Conservation (phyloP, 2,113 vertebrate species). For the Oostethus manadensis region DNA sequence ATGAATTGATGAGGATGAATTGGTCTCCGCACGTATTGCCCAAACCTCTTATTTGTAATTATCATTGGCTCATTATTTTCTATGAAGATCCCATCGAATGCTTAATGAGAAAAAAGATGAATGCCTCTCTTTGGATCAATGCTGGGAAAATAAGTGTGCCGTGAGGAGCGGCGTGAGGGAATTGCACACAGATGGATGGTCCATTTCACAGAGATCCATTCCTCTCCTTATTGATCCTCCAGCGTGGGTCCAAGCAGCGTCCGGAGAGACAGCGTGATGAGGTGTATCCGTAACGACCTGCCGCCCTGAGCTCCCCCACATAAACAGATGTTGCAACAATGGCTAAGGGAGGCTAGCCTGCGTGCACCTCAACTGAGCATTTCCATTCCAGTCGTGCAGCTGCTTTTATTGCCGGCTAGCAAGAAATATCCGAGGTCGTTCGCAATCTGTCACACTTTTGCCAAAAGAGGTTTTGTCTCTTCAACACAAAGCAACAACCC, state of each 20-base stretch:
- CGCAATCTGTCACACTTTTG: conserved; percentile 12
- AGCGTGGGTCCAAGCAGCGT: conserved; percentile 37
- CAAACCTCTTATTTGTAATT: neutral
- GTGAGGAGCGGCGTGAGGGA: conserved; percentile 28
- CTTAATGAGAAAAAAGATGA: conserved; percentile 14
- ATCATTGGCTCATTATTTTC: conserved; percentile 16
- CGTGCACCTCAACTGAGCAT: conserved; percentile 8
- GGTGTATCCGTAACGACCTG: conserved; percentile 17
- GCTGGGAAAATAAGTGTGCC: conserved; percentile 45
- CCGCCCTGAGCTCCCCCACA: neutral
- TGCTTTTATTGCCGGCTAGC: conserved; percentile 10
- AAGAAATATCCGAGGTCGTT: neutral
- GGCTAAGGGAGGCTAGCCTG: neutral
- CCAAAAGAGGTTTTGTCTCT: neutral
- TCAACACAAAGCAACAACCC: neutral
- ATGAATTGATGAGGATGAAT: neutral
- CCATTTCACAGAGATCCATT: conserved; percentile 56
- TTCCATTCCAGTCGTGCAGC: conserved; percentile 7
- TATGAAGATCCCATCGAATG: conserved; percentile 16
- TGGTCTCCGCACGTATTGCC: neutral
- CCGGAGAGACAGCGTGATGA: conserved; percentile 28
- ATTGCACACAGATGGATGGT: conserved; percentile 53
- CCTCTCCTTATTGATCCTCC: conserved; percentile 56
- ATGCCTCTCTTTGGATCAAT: conserved; percentile 46
- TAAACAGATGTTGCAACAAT: conserved; percentile 16